phyloP scores from a whole-genome alignment of 2,888 invertebrate genomes.

The Cephus pulcher region DNA sequence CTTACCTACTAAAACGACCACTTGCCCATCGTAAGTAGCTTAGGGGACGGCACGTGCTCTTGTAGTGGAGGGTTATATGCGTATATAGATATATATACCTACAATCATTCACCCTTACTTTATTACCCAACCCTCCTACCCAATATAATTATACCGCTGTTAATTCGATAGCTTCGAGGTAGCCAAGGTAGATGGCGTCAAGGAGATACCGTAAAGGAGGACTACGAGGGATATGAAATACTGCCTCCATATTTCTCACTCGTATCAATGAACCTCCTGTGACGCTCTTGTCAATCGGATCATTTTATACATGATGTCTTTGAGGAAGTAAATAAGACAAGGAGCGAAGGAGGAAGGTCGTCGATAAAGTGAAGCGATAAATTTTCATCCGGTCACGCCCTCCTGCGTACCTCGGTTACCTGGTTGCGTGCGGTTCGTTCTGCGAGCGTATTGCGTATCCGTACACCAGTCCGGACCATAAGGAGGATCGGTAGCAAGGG shows the following conservation, averaged over 20 bases:
- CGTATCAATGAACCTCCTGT: neutral
- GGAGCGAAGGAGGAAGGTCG: neutral
- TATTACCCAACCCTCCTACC: neutral
- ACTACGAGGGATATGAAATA: neutral
- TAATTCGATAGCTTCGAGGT: neutral
- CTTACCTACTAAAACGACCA: neutral
- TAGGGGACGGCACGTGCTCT: neutral
- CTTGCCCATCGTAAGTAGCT: neutral
- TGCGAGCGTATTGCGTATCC: neutral
- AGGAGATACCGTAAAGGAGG: neutral
- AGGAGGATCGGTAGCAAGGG: neutral
- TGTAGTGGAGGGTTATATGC: neutral
- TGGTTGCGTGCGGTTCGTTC: slow-evolving; percentile 3
- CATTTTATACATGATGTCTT: neutral
- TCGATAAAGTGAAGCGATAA: slow-evolving; percentile 19
- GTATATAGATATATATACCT: neutral
- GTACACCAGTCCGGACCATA: neutral
- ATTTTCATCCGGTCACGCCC: slow-evolving; percentile 32
- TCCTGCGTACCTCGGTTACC: slow-evolving; percentile 20
- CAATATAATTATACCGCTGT: neutral
- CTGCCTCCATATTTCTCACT: neutral
- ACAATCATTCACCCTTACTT: neutral
- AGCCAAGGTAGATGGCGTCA: neutral
- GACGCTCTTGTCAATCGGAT: neutral
- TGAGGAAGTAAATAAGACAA: neutral